Conservation (phyloP, 1,140 invertebrate genomes). For the Lepidurus packardi region DNA sequence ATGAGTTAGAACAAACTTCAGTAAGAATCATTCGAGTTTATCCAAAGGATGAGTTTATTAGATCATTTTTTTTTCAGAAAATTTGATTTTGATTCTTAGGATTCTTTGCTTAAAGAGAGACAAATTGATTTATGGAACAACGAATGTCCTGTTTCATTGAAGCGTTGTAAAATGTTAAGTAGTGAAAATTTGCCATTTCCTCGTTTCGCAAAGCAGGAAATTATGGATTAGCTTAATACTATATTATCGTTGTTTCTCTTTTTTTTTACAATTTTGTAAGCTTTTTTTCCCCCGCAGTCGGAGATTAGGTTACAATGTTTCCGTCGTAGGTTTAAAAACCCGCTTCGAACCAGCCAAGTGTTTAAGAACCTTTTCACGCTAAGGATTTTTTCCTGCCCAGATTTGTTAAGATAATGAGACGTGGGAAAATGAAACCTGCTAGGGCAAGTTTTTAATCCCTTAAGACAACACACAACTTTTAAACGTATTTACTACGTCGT, state of each 20-base stretch:
- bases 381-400: background rate
- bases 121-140: slow-evolving; percentile 17
- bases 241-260: background rate
- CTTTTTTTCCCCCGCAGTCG: background rate
- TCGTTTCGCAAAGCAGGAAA: slow-evolving; percentile 17
- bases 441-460: background rate
- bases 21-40: too few relatives aligned
- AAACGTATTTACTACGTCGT: too few relatives aligned
- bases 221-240: background rate
- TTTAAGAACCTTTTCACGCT: background rate
- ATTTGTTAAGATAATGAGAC: background rate
- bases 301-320: background rate
- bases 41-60: too few relatives aligned
- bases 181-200: slow-evolving; percentile 19
- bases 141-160: background rate
- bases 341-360: background rate
- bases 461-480: background rate
- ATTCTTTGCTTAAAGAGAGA: background rate
- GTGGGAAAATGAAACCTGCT: background rate
- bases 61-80: too few relatives aligned
- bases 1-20: too few relatives aligned
- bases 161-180: background rate
- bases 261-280: background rate
- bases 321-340: background rate
- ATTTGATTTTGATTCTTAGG: too few relatives aligned